These are phyloP conservation scores for Hydropsyche tenuis DNA, from an alignment of 1,140 invertebrate species.

Conservation along the genomic window DNA sequence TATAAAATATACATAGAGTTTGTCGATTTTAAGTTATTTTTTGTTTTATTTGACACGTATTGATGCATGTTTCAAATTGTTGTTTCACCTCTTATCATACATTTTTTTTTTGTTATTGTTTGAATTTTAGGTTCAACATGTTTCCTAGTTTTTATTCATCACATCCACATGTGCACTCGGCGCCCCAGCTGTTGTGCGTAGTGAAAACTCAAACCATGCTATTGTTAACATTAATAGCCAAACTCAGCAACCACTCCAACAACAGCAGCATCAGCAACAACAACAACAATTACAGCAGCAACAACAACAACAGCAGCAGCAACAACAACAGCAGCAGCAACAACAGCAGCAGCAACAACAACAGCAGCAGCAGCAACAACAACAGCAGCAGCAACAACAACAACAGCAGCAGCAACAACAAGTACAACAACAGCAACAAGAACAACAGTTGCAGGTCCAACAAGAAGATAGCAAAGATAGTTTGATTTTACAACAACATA, in stretches of 20 bases:
- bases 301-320: conserved; percentile 56
- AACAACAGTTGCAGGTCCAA: conserved; percentile 41
- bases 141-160: conserved; percentile 60
- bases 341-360: conserved; percentile 56
- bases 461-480: conserved; percentile 49
- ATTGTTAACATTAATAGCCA: conserved; percentile 60
- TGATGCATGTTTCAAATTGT: no score
- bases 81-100: no score
- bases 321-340: conserved; percentile 58
- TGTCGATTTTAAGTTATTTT: no score
- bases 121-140: conserved; percentile 45
- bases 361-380: conserved; percentile 58
- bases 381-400: conserved; percentile 47
- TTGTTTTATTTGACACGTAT: no score
- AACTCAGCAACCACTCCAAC: conserved; percentile 52
- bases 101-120: no score
- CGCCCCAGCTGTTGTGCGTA: conserved; percentile 58
- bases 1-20: no score
- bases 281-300: conserved; percentile 46
- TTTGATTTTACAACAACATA: conserved; percentile 45
- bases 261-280: conserved; percentile 60
- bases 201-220: conserved; percentile 62
- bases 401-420: conserved; percentile 43
- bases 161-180: conserved; percentile 59
- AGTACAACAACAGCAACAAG: conserved; percentile 38